Evolutionary conservation across 1,140 invertebrate genomes (phyloP).

Genomic region (Micrasema minimum): DNA sequence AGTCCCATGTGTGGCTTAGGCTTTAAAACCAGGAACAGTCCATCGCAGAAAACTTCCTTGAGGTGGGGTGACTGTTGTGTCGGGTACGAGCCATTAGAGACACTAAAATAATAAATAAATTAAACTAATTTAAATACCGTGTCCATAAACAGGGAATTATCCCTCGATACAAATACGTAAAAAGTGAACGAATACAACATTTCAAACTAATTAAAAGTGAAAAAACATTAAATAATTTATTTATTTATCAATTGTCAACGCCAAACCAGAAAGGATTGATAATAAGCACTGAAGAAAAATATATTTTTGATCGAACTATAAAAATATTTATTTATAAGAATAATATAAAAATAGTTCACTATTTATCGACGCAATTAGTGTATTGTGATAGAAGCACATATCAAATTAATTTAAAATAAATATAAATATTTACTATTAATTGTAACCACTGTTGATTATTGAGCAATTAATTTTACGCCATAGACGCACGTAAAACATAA

Average conservation of each 20-base stretch:
- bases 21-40: slow-evolving; percentile 94
- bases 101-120: not conserved
- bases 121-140: not conserved
- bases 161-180: slow-evolving; percentile 4
- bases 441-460: slow-evolving; percentile 26
- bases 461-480: slow-evolving; percentile 19
- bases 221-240: not conserved
- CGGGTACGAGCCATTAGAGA: not conserved
- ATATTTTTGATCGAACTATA: slow-evolving; percentile 28
- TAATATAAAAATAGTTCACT: slow-evolving; percentile 33
- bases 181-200: not conserved
- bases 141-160: slow-evolving; percentile 6
- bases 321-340: slow-evolving; percentile 25
- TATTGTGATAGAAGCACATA: slow-evolving; percentile 51
- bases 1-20: slow-evolving; percentile 90
- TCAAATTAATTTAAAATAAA: slow-evolving; percentile 38
- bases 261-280: slow-evolving; percentile 32
- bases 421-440: slow-evolving; percentile 22
- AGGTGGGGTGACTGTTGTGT: slow-evolving; percentile 92
- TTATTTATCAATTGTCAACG: slow-evolving; percentile 17
- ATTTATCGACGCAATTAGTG: slow-evolving; percentile 40
- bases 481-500: slow-evolving; percentile 10
- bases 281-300: slow-evolving; percentile 32
- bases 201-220: too few relatives aligned
- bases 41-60: slow-evolving; percentile 93